phyloP scores from a whole-genome alignment of 2,113 vertebrate genomes.

The Thamnaconus septentrionalis region DNA sequence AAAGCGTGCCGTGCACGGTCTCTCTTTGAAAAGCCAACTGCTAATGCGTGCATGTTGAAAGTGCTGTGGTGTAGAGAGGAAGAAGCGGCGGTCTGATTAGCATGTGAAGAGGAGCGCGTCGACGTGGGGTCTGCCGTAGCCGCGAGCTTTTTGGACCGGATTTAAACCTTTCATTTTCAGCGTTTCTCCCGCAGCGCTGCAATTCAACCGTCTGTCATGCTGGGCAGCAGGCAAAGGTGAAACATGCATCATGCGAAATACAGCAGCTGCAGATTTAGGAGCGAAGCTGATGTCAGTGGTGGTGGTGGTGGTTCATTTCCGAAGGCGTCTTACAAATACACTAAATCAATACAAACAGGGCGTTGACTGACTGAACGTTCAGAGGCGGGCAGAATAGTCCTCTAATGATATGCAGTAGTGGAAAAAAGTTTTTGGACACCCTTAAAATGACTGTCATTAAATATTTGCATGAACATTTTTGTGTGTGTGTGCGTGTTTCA shows the following conservation, averaged over 20 bases:
- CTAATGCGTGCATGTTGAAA: not conserved
- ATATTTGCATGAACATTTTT: no score
- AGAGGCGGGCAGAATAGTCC: no score
- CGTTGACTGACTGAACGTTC: no score
- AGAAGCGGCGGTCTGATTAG: not conserved
- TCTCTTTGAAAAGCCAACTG: not conserved
- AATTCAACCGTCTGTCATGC: not conserved
- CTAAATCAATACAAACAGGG: no score
- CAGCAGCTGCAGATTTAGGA: not conserved
- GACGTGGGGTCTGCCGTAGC: not conserved
- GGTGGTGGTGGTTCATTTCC: no score
- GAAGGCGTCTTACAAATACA: no score
- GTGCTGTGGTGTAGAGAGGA: not conserved
- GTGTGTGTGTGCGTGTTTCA: no score
- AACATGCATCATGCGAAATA: not conserved
- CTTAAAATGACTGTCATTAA: no score
- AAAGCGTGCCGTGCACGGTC: not conserved
- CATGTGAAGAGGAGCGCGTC: conserved; percentile 1
- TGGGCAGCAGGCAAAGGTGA: not conserved
- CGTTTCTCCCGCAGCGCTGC: not conserved
- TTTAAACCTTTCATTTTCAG: conserved; percentile 1
- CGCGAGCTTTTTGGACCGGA: conserved; percentile 4
- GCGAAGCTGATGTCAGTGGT: no score
- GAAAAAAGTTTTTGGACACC: no score
- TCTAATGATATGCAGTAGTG: no score